Base-by-base conservation (phyloP, 2,888 invertebrate species). In the Artemia sp. region DNA sequence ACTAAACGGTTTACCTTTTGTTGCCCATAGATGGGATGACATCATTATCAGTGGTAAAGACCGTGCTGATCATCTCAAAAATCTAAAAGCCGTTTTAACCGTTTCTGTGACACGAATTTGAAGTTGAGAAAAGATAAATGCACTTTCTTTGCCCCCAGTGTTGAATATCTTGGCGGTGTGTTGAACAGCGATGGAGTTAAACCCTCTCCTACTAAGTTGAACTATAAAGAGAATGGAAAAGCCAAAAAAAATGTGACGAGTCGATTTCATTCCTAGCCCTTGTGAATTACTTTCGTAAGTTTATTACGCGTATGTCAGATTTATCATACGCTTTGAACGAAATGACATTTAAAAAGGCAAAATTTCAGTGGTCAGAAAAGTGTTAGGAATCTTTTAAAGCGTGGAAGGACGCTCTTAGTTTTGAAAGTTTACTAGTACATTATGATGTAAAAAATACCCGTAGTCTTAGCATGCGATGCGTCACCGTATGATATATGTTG, bases 101-200 rank as follows among this genome's bases (percentile, higher is more conserved):
- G 58, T 6, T 5, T 53, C 58, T n/a, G 6, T n/a, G 58, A 53
- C 12, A n/a, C 12, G 5, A 53, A 53, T 53, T 14, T 53, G 58
- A 53, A 53, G 14, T 53, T 53, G 58, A 12, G 58, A 14, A 53
- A 53, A 53, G 58, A 53, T 53, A 53, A 53, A 14, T 53, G 58
- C 58, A 53, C 58, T 12, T 53, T 53, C 58, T n/a, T 58, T n/a
- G 58, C 58, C 8, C 8, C 8, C 8, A 58, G 9, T 8, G 58
- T 58, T 7, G 58, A 58, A 14, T 58, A 58, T 58, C 8, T 58
- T 8, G 8, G 58, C 9, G 7, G 7, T 8, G 58, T 1, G n/a
- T 8, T 58, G 9, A 8, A 8, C 7, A 9, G 8, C n/a, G 58
- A 58, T 7, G 9, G 19, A 8, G 9, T 58, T 14, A 8, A 58